Base-by-base conservation (phyloP, 2,797 vertebrate species). In the Aplochiton taeniatus region DNA sequence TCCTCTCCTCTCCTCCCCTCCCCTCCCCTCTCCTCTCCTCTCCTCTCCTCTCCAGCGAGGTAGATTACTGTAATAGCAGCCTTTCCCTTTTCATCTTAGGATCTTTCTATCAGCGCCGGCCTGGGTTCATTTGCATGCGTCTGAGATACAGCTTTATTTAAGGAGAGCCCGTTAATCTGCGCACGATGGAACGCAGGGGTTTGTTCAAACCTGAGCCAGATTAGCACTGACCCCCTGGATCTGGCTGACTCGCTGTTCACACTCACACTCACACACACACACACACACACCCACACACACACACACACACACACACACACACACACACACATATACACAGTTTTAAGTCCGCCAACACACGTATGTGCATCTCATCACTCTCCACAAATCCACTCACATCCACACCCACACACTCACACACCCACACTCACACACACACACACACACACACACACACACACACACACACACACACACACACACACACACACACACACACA, bases 51-150 rank as follows among this genome's bases (percentile, higher is more conserved):
- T 89, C 80, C 11, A 66, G 77, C 13, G 75, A 87, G 88, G 88
- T 89, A 88, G 87, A 90, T 90, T 90, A 90, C 86, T 84, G 89
- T 87, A 85, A 85, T 82, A 84, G 85, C 86, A 85, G 84, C 81
- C 74, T 77, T 80, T 87, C 78, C 46, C 46, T 31, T 61, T 50
- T 83, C 86, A 91, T 91, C 88, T 92, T 90, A 87, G 89, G 81
- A 91, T 92, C 87, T 89, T 85, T 87, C 81, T 50, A 45, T 31
- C 81, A 77, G 82, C 84, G 78, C 82, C 85, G 85, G 83, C 80
- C 77, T 87, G 65, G 81, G 70, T 83, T 89, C 84, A 93, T 93
- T 93, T 91, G 87, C 90, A 93, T 92, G 88, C 86, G 86, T 90
- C 89, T 88, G 83, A 87, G 81, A 87, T 87, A 83, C 81, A 83